Evolutionary conservation across 2,113 vertebrate species (phyloP).

Genomic region (Halcyon malimbica): DNA sequence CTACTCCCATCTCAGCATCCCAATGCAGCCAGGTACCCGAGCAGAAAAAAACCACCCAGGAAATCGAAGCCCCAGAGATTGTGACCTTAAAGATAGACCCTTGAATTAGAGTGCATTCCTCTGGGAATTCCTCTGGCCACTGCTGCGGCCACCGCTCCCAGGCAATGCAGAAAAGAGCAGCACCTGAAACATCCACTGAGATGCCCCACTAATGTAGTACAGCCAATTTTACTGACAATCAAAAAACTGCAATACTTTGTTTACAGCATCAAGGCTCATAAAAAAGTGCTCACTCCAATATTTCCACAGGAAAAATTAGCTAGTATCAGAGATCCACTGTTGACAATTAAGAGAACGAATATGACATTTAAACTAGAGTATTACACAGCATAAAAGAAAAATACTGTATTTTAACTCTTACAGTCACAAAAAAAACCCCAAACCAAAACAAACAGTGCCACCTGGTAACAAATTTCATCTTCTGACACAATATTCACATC

Average conservation of each 20-base stretch:
- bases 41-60: background rate
- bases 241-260: background rate
- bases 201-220: background rate
- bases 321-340: background rate
- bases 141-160: background rate
- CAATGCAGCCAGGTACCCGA: accelerated
- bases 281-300: background rate
- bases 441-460: background rate
- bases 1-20: background rate
- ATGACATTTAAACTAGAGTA: slow-evolving; percentile 16
- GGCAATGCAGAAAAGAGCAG: background rate
- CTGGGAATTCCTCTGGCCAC: background rate
- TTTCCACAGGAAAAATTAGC: slow-evolving; percentile 30
- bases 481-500: background rate
- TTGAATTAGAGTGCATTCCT: background rate
- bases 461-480: background rate
- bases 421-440: background rate
- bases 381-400: background rate
- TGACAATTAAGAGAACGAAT: slow-evolving; percentile 52
- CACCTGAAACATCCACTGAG: background rate
- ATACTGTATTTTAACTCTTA: background rate
- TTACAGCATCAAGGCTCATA: background rate
- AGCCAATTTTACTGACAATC: background rate
- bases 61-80: background rate
- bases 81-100: background rate